A percentile compares a stretch with the other conserved stretches of the same genome.
These are phyloP conservation scores for Harpia harpyja DNA, from an alignment of 2,797 vertebrate species.

Conservation along the genomic window DNA sequence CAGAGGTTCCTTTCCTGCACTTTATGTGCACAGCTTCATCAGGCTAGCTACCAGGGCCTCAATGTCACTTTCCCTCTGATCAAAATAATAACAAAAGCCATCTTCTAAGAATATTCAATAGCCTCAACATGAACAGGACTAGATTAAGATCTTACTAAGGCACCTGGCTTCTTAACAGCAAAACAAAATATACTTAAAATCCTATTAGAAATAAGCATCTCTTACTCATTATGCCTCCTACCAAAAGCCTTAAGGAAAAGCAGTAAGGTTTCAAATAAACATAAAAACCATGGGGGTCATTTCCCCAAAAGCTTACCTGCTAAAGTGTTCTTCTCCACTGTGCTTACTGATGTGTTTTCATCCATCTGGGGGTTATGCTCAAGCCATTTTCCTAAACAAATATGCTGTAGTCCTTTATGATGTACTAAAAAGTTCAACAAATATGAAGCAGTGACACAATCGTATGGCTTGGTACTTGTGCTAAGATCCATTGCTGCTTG, in stretches of 20 bases:
- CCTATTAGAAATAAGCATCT: background rate
- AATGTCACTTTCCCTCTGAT: background rate
- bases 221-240: background rate
- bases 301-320: conserved; percentile 74
- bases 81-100: background rate
- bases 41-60: background rate
- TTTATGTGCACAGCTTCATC: background rate
- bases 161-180: background rate
- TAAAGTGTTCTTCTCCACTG: conserved; percentile 84
- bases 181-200: background rate
- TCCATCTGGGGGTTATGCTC: background rate
- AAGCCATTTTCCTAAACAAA: conserved; percentile 63
- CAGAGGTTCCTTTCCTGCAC: background rate
- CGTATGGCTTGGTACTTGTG: conserved; percentile 92
- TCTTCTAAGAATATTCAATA: background rate
- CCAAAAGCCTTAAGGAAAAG: background rate
- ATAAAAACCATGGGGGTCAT: background rate
- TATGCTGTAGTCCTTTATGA: conserved; percentile 71
- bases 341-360: conserved; percentile 1
- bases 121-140: background rate
- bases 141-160: background rate
- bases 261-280: background rate
- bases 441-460: conserved; percentile 92
- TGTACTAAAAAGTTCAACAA: conserved; percentile 85
- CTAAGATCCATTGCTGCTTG: conserved; percentile 87